Conservation (phyloP, 1,140 invertebrate genomes). For the Orius laevigatus region DNA sequence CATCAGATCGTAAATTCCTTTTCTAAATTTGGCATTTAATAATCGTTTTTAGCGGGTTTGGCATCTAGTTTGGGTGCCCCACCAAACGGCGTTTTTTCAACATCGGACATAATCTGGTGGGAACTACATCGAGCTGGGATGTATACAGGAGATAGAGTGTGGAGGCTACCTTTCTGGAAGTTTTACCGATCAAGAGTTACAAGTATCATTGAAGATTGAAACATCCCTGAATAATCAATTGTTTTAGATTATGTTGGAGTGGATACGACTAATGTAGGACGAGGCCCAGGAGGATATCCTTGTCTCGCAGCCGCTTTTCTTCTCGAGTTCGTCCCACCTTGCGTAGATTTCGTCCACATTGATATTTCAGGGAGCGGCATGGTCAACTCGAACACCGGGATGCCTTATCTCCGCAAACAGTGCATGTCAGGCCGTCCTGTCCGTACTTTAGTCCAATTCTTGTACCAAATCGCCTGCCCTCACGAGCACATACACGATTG, state of each 20-base stretch:
- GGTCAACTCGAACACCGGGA: constrained; percentile 29
- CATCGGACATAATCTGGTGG: constrained; percentile 30
- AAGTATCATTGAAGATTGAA: constrained; percentile 8
- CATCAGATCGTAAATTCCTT: constrained; percentile 23
- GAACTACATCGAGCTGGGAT: constrained; percentile 29
- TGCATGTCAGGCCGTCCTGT: constrained; percentile 42
- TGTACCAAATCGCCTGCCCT: constrained; percentile 34
- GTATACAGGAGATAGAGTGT: constrained; percentile 41
- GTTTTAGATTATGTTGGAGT: constrained; percentile 24
- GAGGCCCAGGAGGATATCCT: constrained; percentile 33
- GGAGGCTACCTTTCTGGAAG: constrained; percentile 44
- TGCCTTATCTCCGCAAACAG: constrained; percentile 39
- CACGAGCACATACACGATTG: constrained; percentile 23
- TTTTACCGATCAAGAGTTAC: constrained; percentile 37
- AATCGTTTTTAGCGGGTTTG: constrained; percentile 19
- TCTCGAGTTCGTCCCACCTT: constrained; percentile 44
- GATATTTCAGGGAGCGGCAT: constrained; percentile 52
- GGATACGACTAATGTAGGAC: constrained; percentile 45
- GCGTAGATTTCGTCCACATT: constrained; percentile 45
- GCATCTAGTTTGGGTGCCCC: constrained; percentile 34
- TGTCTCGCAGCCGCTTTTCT: constrained; percentile 55
- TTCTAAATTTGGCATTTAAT: too few species aligned
- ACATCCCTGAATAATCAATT: too few species aligned
- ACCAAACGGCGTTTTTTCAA: constrained; percentile 39
- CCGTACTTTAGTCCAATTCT: constrained; percentile 39